Evolutionary conservation across 2,888 invertebrate genomes (phyloP), one percentile per base, ranked within the genome.

Genomic region (Eupithecia subumbrata): DNA sequence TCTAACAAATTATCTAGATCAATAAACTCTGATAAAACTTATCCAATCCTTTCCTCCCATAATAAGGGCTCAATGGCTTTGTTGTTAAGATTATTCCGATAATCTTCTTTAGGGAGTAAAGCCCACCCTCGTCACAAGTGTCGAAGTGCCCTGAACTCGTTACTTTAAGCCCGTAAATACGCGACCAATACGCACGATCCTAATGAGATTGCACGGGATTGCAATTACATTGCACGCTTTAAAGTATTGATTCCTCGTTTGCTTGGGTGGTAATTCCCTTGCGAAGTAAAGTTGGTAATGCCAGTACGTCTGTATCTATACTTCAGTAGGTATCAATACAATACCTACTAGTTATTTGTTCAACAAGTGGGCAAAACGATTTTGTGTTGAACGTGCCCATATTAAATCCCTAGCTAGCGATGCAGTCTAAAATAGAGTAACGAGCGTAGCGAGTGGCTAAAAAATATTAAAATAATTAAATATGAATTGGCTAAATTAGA

Each of bases 141-240:
- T 68, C 68, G 43, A 68, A 43, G 68, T 68, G 25, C 40, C 64
- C 34, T 25, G 14, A 25, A 43, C 68, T 68, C 68, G 68, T 68
- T 68, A 68, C 40, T 68, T 40, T 67, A 43, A 67, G 68, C 43
- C 14, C 25, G 25, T 40, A 43, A 43, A 43, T 22, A n/a, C 12
- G 12, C 7, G 22, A 2, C 18, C 25, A 22, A 40, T 45, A 68
- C 79, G 80, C 81, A 83, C 81, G 82, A 84, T 48, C 7, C 40
- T 67, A 22, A 67, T 67, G 67, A 71, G 73, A 76, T 45, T 67
- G 66, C 66, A 43, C 63, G 71, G 64, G 73, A 22, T 37, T 48
- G 37, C 71, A 67, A 73, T 76, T 73, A 73, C 45, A 73, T 30
- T 7, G 22, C 73, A 25, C 72, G 60, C 63, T 73, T 76, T 69